phyloP scores from a whole-genome alignment of 2,888 invertebrate species.

The Zaprionus lineosus region DNA sequence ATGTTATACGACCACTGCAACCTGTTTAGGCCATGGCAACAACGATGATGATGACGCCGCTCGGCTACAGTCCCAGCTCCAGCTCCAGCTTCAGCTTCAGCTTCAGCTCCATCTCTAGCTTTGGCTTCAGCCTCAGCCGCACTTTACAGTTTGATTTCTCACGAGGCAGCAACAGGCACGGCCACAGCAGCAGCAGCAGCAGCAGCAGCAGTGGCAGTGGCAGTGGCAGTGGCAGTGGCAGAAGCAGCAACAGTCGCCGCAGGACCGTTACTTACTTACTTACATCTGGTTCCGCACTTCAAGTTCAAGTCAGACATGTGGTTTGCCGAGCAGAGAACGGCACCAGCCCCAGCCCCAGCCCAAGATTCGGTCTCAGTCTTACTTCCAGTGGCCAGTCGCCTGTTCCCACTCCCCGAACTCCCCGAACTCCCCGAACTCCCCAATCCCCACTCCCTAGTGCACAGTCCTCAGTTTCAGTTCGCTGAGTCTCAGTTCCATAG shows the following conservation, averaged over 20 bases:
- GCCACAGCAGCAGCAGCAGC: constrained; percentile 21
- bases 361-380: constrained; percentile 4
- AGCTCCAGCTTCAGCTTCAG: neutral
- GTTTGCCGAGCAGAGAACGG: constrained; percentile 28
- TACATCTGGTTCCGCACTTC: constrained; percentile 76
- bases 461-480: constrained; percentile 4
- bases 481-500: constrained; percentile 15
- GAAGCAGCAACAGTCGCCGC: constrained; percentile 63
- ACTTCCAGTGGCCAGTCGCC: no score
- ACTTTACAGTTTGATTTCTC: constrained; percentile 77
- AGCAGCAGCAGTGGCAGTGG: no score
- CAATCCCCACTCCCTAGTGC: no score
- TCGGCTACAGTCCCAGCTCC: constrained; percentile 8
- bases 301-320: constrained; percentile 69
- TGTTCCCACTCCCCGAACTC: no score
- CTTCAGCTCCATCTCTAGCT: constrained; percentile 14
- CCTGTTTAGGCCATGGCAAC: constrained; percentile 61
- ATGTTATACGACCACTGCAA: constrained; percentile 75
- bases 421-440: no score
- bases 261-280: constrained; percentile 76
- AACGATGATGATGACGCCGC: constrained; percentile 29
- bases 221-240: no score
- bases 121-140: constrained; percentile 45
- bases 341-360: constrained; percentile 16
- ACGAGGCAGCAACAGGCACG: constrained; percentile 59